Evolutionary conservation across 2,888 invertebrate genomes (phyloP), one percentile per base, ranked within the genome.

Genomic region (Stenodema calcarata): DNA sequence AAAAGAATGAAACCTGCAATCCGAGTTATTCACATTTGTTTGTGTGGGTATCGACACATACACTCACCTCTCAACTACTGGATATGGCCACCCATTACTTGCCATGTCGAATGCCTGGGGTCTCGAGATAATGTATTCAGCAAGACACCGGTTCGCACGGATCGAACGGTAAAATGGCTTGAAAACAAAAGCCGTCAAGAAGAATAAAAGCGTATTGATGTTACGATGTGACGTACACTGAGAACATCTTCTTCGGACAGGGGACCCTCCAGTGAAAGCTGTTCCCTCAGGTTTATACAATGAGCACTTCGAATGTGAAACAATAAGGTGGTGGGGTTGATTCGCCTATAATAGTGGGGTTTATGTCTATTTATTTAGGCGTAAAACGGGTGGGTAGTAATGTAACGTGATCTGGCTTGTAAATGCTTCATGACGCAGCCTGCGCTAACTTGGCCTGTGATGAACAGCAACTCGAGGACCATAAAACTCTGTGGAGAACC

Each of bases 351-450:
- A 78, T 78, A 78, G 78, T 23, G 78, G 78, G 23, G 78, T 78
- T 78, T 78, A 78, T 78, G 41, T 44, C 42, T 78, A 42, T 78
- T 78, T 78, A 78, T 78, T 78, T 23, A 44, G 18, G 78, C 78
- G 44, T 78, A 78, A 62, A 78, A 78, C 78, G 16, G 78, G 6
- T 6, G 78, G 44, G 78, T 78, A 44, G 78, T 44, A 78, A 78
- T 78, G 78, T 78, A 78, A 78, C 78, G 78, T 78, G 42, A 78
- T 78, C 78, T 78, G 78, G 44, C 42, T 78, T 44, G 78, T 44
- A 44, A 78, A 44, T 44, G 44, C 44, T 78, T 42, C 44, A 35
- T 44, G 78, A 78, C 44, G 44, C 44, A 41, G 78, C 78, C 9
- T 78, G 42, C 78, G 41, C 78, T 78, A 78, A 78, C 78, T 78